Conservation (phyloP, 64 coral and sea anemone species). For the Actinia tenebrosa region DNA sequence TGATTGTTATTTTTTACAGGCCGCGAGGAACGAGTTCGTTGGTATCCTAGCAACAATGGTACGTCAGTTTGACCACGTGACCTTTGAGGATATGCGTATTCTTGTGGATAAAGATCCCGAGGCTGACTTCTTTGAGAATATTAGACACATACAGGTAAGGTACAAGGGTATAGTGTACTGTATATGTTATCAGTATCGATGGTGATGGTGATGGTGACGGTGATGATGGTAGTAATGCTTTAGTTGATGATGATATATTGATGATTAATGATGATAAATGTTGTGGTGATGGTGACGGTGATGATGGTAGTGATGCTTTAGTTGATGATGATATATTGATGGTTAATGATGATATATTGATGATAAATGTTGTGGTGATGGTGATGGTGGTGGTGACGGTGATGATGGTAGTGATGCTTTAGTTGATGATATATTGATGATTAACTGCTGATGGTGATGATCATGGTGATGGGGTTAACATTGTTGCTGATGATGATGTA, state of each 20-base stretch:
- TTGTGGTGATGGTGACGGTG: background rate
- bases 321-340: background rate
- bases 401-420: background rate
- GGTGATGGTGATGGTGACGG: background rate
- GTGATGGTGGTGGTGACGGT: background rate
- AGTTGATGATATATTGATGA: no score
- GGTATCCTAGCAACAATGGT: slow-evolving; percentile 53
- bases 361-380: background rate
- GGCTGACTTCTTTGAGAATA: slow-evolving; percentile 98
- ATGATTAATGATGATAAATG: background rate
- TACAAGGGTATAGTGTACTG: no score
- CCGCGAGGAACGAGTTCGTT: slow-evolving; percentile 78
- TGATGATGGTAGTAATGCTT: background rate
- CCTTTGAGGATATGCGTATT: slow-evolving; percentile 44
- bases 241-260: no score
- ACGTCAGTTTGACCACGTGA: slow-evolving; percentile 60
- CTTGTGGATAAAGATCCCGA: slow-evolving; percentile 73
- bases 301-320: no score
- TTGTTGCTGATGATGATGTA: no score
- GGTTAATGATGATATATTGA: background rate
- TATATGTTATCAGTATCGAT: background rate
- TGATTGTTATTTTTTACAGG: slow-evolving; percentile 27
- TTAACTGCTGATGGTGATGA: background rate
- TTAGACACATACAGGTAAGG: slow-evolving; percentile 90
- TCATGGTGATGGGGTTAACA: background rate